Percentiles rank a stretch among this genome's conserved stretches.
These are phyloP conservation scores for Pemphigus obesinymphae DNA, from an alignment of 1,140 invertebrate species.

Conservation along the genomic window DNA sequence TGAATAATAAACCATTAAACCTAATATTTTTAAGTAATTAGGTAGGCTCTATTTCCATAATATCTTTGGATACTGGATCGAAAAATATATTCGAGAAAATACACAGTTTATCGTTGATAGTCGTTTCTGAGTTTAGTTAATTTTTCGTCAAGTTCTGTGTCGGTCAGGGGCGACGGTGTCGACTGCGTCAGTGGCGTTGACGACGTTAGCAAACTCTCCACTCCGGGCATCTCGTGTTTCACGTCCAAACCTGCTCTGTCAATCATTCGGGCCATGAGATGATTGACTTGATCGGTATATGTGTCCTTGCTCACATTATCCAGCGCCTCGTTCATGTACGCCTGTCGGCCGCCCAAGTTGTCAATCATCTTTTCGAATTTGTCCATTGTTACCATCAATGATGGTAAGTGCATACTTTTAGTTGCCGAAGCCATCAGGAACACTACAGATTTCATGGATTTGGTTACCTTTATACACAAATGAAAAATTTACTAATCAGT, in stretches of 20 bases:
- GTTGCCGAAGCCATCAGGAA: background rate
- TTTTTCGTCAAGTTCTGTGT: background rate
- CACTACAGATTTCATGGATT: background rate
- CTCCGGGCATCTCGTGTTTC: background rate
- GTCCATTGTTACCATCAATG: background rate
- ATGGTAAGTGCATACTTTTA: background rate
- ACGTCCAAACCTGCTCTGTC: constrained; percentile 22
- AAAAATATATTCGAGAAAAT: too few relatives aligned
- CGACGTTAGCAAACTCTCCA: background rate
- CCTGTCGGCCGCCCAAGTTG: background rate
- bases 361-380: constrained; percentile 6
- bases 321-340: background rate
- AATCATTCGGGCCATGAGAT: background rate
- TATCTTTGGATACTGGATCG: too few relatives aligned
- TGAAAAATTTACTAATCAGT: too few relatives aligned
- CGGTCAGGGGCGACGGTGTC: too few relatives aligned
- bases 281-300: background rate
- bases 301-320: background rate
- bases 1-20: too few relatives aligned
- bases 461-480: too few relatives aligned
- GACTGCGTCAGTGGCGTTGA: background rate
- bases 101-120: background rate
- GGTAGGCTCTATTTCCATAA: too few relatives aligned
- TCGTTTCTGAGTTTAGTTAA: background rate
- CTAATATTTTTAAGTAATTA: too few relatives aligned